Evolutionary conservation across 2,113 vertebrate species (phyloP).

Genomic region (Carettochelys insculpta): DNA sequence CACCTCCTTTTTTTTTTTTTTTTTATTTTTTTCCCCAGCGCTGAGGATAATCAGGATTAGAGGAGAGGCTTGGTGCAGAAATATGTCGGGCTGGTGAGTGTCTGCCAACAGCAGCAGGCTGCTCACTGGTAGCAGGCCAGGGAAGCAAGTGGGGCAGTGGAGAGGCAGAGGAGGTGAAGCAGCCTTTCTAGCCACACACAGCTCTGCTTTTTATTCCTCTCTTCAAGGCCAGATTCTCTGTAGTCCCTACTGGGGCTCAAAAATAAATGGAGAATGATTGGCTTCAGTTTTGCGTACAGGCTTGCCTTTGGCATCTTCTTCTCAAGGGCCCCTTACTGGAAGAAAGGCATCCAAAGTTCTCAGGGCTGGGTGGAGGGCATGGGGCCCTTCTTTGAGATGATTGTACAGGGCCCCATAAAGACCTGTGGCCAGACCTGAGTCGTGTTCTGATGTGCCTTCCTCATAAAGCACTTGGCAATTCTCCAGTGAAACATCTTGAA

Average conservation of each 20-base stretch:
- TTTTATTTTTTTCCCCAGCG: no score
- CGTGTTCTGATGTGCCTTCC: background rate
- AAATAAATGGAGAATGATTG: background rate
- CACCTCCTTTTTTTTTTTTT: background rate
- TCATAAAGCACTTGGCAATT: accelerated
- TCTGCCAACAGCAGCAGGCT: accelerated
- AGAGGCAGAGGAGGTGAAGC: background rate
- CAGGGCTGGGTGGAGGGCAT: background rate
- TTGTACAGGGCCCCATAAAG: background rate
- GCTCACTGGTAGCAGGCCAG: background rate
- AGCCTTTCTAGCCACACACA: background rate
- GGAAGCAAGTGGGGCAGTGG: background rate
- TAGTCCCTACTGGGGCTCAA: background rate
- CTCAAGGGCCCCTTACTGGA: conserved; percentile 15
- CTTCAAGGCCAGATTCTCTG: background rate
- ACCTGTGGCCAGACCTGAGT: background rate
- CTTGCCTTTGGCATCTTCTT: background rate
- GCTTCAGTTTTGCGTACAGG: background rate
- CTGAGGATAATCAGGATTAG: conserved; percentile 41
- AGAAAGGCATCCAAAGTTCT: background rate
- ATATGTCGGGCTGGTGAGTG: background rate
- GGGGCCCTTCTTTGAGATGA: background rate
- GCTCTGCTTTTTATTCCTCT: background rate
- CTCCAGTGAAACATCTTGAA: background rate
- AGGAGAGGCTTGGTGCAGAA: conserved; percentile 17